A percentile compares a stretch with the other conserved stretches of the same genome.
Conservation (phyloP, 2,113 vertebrate genomes). For the Amphiprion ocellaris region DNA sequence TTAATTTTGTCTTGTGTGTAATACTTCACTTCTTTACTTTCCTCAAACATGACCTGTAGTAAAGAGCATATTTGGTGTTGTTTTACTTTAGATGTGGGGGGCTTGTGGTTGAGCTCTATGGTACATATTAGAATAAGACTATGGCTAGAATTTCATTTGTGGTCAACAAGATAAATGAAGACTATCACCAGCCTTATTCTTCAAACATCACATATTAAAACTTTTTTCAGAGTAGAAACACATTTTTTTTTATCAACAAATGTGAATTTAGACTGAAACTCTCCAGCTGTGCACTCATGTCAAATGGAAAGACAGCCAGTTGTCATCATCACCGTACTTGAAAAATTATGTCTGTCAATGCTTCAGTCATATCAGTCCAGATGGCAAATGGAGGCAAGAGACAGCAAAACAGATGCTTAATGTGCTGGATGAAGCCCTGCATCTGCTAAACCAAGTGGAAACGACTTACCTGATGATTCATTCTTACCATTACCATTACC, state of each 20-base stretch:
- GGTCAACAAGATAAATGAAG: background rate
- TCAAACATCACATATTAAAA: background rate
- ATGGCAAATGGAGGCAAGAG: slow-evolving; percentile 49
- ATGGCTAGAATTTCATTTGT: background rate
- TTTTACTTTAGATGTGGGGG: no score
- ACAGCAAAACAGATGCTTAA: slow-evolving; percentile 49
- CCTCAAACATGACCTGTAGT: no score
- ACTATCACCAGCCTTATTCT: background rate
- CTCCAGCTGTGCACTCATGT: background rate
- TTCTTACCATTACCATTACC: slow-evolving; percentile 20
- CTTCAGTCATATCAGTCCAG: slow-evolving; percentile 33
- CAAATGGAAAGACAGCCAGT: slow-evolving; percentile 6
- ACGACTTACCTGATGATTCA: slow-evolving; percentile 62
- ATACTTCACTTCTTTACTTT: no score
- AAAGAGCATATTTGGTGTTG: no score
- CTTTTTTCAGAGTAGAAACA: background rate
- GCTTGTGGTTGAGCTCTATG: no score
- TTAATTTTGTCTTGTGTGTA: no score
- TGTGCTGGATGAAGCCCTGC: slow-evolving; percentile 47
- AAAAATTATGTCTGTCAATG: slow-evolving; percentile 29
- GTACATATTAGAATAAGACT: no score
- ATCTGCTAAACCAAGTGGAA: slow-evolving; percentile 21
- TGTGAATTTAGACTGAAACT: slow-evolving; percentile 34
- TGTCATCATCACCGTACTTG: slow-evolving; percentile 2
- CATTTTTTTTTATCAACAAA: background rate